phyloP scores from a whole-genome alignment of 2,888 invertebrate genomes.

The Lepas anatifera region DNA sequence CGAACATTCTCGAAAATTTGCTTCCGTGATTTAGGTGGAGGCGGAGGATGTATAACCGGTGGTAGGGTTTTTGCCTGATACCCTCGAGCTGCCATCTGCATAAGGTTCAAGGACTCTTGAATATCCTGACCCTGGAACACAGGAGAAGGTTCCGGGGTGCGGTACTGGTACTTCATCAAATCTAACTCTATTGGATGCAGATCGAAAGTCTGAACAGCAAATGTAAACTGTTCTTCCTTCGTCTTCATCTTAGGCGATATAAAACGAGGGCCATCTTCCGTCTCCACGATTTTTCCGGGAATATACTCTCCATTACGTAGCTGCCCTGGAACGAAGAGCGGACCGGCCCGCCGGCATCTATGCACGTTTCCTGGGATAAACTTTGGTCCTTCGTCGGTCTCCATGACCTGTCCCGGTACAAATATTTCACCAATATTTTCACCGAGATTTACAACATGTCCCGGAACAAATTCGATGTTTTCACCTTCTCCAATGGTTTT shows the following conservation, averaged over 20 bases:
- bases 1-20: not conserved
- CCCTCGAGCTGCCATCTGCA: not conserved
- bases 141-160: not conserved
- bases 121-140: slow-evolving; percentile 9
- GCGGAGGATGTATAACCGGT: not conserved
- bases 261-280: slow-evolving; percentile 54
- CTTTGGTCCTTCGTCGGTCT: slow-evolving; percentile 53
- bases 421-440: slow-evolving; percentile 43
- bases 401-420: slow-evolving; percentile 54
- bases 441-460: not conserved
- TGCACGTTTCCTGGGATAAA: slow-evolving; percentile 61
- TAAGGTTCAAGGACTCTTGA: not conserved
- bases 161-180: slow-evolving; percentile 3
- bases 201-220: not conserved
- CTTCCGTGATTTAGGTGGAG: not conserved
- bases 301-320: slow-evolving; percentile 55
- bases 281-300: slow-evolving; percentile 58
- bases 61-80: not conserved
- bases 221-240: not conserved
- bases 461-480: not conserved
- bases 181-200: not conserved
- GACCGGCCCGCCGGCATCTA: slow-evolving; percentile 46
- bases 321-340: slow-evolving; percentile 64
- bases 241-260: slow-evolving; percentile 39
- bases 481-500: not conserved